Conservation (phyloP, 2,797 vertebrate genomes). For the Onychomys torridus region DNA sequence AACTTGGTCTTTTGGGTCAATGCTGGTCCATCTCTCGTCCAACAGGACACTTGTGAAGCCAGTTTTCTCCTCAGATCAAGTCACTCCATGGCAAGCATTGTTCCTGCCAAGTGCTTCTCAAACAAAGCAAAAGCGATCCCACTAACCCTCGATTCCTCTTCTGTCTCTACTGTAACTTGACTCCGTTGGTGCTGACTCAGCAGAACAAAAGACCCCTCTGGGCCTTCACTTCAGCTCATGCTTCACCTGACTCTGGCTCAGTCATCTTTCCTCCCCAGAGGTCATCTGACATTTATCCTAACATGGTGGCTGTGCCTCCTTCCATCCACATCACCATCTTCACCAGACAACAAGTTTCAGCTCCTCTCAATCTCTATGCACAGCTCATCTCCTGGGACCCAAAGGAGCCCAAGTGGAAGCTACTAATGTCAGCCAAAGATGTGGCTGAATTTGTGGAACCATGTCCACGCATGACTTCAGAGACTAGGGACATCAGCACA, state of each 20-base stretch:
- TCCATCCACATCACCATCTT: neutral
- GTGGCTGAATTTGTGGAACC: too few species aligned
- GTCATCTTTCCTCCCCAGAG: neutral
- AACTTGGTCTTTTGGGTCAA: neutral
- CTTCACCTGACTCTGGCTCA: rapidly evolving
- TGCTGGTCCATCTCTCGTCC: neutral
- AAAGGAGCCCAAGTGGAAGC: neutral
- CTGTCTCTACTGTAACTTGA: neutral
- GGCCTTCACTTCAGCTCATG: too few species aligned
- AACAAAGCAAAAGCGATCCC: neutral
- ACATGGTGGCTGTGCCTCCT: rapidly evolving
- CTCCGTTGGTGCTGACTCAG: neutral
- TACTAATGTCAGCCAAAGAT: too few species aligned
- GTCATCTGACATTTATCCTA: neutral
- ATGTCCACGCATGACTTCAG: rapidly evolving
- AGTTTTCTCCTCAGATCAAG: neutral
- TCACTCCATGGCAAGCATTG: neutral
- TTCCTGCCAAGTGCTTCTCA: too few species aligned
- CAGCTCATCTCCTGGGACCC: neutral
- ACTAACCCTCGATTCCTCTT: too few species aligned
- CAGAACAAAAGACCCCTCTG: neutral
- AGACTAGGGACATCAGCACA: neutral
- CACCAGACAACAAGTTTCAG: rapidly evolving
- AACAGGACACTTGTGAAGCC: neutral
- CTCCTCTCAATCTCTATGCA: neutral